These are phyloP conservation scores for Sthenelais limicola DNA, from an alignment of 2,888 invertebrate species.

Conservation along the genomic window DNA sequence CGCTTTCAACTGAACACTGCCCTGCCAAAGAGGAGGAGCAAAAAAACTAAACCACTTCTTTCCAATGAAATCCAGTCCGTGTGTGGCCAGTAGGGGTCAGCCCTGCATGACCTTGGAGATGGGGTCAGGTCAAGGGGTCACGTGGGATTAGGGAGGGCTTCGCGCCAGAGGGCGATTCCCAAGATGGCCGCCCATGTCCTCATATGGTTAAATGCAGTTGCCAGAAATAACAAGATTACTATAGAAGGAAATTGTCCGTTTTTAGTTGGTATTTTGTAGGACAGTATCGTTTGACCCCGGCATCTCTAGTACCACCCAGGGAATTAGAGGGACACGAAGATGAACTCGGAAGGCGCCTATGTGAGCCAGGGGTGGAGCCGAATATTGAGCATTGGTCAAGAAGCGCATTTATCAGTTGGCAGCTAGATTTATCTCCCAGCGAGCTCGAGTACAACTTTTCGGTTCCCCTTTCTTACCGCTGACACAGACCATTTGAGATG, in stretches of 20 bases:
- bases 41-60: too few relatives aligned
- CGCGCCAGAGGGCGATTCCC: neutral
- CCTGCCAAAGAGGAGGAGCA: too few relatives aligned
- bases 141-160: conserved; percentile 19
- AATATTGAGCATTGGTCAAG: neutral
- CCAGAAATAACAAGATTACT: conserved; percentile 32
- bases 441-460: too few relatives aligned
- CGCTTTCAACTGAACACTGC: too few relatives aligned
- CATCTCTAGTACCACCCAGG: conserved; percentile 15
- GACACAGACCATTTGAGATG: too few relatives aligned
- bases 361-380: neutral
- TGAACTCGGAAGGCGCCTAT: conserved; percentile 8
- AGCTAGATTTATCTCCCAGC: too few relatives aligned
- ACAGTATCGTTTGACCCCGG: conserved; percentile 35
- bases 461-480: too few relatives aligned
- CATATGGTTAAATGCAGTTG: too few relatives aligned
- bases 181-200: conserved; percentile 8
- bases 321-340: conserved; percentile 27
- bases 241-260: conserved; percentile 24
- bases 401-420: conserved; percentile 27
- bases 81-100: conserved; percentile 7
- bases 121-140: conserved; percentile 24
- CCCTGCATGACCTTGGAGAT: neutral
- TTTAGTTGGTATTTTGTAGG: conserved; percentile 12
- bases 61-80: conserved; percentile 5